A percentile compares a stretch with the other conserved stretches of the same genome.
These are phyloP conservation scores for Chionoecetes opilio DNA, from an alignment of 1,140 invertebrate species.

Conservation along the genomic window DNA sequence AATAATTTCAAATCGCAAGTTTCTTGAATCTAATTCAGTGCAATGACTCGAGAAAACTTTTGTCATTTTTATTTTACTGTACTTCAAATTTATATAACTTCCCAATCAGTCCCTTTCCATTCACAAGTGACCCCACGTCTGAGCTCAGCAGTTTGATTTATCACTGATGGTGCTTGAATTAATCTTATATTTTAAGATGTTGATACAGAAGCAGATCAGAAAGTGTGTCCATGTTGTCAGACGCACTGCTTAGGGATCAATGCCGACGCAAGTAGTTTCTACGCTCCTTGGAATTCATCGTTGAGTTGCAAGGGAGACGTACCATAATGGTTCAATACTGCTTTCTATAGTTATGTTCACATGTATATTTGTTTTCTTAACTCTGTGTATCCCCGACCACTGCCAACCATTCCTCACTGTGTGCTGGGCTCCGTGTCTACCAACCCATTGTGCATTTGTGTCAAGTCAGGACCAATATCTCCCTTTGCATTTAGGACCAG, in stretches of 20 bases:
- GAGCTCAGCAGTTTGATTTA: constrained; percentile 55
- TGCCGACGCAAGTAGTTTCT: neutral
- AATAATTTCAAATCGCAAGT: too few species aligned
- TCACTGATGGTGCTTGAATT: constrained; percentile 69
- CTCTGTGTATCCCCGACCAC: neutral
- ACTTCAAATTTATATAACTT: too few species aligned
- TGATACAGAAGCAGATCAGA: neutral
- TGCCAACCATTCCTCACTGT: neutral
- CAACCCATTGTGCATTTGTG: neutral
- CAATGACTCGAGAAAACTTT: too few species aligned
- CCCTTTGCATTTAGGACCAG: neutral
- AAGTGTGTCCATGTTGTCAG: neutral
- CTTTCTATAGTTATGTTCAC: neutral
- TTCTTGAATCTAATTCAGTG: too few species aligned
- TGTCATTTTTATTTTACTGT: too few species aligned
- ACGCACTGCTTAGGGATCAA: neutral
- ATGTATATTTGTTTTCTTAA: neutral
- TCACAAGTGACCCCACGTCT: too few species aligned
- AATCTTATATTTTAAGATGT: constrained; percentile 7
- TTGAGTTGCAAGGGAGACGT: neutral
- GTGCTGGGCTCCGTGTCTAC: neutral
- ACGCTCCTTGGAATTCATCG: neutral
- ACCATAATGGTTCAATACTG: neutral
- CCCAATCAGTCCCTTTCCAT: too few species aligned
- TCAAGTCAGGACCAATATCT: constrained; percentile 5